Evolutionary conservation across 2,113 vertebrate genomes (phyloP).

Genomic region (Butastur rufipennis): DNA sequence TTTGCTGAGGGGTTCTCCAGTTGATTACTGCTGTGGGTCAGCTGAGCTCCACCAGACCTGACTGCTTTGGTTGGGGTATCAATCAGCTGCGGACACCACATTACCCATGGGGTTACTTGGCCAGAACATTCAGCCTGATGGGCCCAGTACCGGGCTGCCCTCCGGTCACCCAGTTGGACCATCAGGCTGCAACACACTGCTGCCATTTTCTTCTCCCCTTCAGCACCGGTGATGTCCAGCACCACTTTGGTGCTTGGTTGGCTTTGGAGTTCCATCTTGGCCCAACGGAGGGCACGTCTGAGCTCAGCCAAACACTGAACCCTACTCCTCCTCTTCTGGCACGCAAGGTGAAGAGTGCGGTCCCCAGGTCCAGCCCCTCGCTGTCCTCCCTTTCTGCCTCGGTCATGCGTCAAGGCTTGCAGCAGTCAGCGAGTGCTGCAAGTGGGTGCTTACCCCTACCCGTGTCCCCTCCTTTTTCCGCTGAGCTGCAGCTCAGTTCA

Average conservation of each 20-base stretch:
- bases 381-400: accelerated
- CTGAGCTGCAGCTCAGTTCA: accelerated
- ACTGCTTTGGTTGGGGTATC: too few relatives aligned
- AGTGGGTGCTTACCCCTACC: not conserved
- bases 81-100: not conserved
- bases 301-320: not conserved
- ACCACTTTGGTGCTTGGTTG: accelerated
- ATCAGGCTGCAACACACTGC: accelerated
- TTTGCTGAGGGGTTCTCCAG: too few relatives aligned
- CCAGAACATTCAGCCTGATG: accelerated
- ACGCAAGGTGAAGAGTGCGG: accelerated
- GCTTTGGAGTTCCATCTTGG: accelerated
- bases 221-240: accelerated
- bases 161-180: accelerated
- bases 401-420: accelerated
- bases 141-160: too few relatives aligned
- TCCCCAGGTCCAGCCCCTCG: too few relatives aligned
- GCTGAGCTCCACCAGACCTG: too few relatives aligned
- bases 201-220: accelerated
- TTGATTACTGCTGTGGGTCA: too few relatives aligned
- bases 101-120: accelerated
- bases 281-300: accelerated
- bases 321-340: accelerated
- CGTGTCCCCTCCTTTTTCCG: too few relatives aligned
- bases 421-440: accelerated